Percentiles rank a stretch among this genome's conserved stretches.
phyloP scores from a whole-genome alignment of 2,113 vertebrate species.

The Lagopus leucura region DNA sequence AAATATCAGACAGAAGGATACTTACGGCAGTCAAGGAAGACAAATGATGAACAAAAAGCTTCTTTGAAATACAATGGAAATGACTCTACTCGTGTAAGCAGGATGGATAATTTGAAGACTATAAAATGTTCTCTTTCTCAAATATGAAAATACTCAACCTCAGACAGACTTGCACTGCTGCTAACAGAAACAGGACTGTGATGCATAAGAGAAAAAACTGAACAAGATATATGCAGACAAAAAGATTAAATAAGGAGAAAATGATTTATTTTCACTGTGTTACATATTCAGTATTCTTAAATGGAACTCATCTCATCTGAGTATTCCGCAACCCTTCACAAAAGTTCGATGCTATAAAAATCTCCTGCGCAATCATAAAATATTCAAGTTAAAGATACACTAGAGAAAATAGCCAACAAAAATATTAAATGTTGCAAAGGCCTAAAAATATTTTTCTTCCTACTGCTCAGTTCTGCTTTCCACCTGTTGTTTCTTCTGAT shows the following conservation, averaged over 20 bases:
- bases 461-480: background rate
- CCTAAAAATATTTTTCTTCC: background rate
- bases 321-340: background rate
- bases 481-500: background rate
- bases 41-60: background rate
- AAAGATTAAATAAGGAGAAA: background rate
- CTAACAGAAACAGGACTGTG: background rate
- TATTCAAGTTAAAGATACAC: background rate
- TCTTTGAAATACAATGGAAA: background rate
- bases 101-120: background rate
- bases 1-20: background rate
- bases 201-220: background rate
- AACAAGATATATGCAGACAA: background rate
- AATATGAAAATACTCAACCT: background rate
- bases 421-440: background rate
- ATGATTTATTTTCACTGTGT: slow-evolving; percentile 13
- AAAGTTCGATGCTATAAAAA: background rate
- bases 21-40: background rate
- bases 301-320: slow-evolving; percentile 7
- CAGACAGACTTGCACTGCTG: background rate
- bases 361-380: background rate
- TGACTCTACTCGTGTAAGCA: background rate
- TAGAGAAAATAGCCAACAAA: slow-evolving; percentile 5
- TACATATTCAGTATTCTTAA: background rate
- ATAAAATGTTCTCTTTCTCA: background rate